Evolutionary conservation across 2,113 vertebrate species (phyloP), one percentile per base, ranked within the genome.

Genomic region (Sturnira hondurensis): DNA sequence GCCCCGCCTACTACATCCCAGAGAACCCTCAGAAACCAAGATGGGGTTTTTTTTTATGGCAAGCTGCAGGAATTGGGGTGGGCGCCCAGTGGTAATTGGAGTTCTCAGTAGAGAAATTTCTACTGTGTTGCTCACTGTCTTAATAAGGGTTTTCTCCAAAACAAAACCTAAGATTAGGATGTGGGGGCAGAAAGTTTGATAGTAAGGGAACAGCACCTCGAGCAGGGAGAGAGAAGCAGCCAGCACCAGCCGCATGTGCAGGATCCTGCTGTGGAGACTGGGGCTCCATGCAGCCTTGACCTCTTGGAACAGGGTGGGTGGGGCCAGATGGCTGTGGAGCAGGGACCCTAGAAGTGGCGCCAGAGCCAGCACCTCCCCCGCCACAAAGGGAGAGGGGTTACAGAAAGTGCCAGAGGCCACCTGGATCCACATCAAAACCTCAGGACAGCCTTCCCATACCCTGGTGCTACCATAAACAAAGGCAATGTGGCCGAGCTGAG

Each of bases 21-120:
- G 93, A 84, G 89, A 93, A 65, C 26, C 28, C 61, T 89, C 33
- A n/a, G 78, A 63, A 94, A 50, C 77, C 70, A 85, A 54, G 67
- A 26, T 3, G 33, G 33, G 24, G 54, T 91, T 76, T 80, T 54
- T 54, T 81, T 58, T 65, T 78, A 54, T 12, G 1, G 63, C 45
- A 89, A 83, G 33, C 16, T 45, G 50, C 2, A n/a, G 61, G 43
- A 94, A 76, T 78, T n/a, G 36, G 71, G 50, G 58, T 89, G 15
- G 20, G 81, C 84, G 50, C 11, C 43, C 70, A 20, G 58, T 7
- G 10, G 70, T n/a, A 93, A n/a, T 70, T 76, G 71, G 1, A 61
- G 11, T 47, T 65, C 4, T 6, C 24, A 26, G 38, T 14, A 38
- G 56, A 24, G 52, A 90, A 47, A 56, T 58, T 63, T 80, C 56